phyloP scores from a whole-genome alignment of 2,797 vertebrate species.

The Molossus alvarezi region DNA sequence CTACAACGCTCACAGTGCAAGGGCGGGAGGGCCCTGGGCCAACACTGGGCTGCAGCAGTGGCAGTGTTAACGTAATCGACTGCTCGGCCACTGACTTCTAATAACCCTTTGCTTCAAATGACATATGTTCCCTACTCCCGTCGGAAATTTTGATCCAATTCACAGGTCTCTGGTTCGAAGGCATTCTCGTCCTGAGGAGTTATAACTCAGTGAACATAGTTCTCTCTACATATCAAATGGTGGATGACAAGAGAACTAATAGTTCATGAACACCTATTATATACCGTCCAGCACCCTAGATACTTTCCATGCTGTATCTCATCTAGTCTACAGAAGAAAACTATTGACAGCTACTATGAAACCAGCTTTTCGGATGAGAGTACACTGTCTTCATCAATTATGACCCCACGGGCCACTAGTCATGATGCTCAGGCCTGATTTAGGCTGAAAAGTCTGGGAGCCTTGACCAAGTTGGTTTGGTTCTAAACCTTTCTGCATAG shows the following conservation, averaged over 20 bases:
- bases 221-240: neutral
- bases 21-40: neutral
- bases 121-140: neutral
- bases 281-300: neutral
- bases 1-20: neutral
- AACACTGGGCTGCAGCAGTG: neutral
- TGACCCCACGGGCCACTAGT: neutral
- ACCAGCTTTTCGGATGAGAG: neutral
- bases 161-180: neutral
- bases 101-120: neutral
- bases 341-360: neutral
- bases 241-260: neutral
- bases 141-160: neutral
- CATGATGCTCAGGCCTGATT: neutral
- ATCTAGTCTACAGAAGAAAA: neutral
- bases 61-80: neutral
- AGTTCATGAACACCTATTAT: neutral
- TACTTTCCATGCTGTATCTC: neutral
- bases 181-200: neutral
- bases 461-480: neutral
- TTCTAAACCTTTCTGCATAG: neutral
- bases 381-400: neutral
- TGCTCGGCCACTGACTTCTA: neutral
- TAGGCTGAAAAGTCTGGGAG: neutral
- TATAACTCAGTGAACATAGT: neutral